Percentiles rank a stretch among this genome's conserved stretches.
Evolutionary conservation across 2,113 vertebrate species (phyloP).

Genomic region (Poeciliopsis occidentalis): DNA sequence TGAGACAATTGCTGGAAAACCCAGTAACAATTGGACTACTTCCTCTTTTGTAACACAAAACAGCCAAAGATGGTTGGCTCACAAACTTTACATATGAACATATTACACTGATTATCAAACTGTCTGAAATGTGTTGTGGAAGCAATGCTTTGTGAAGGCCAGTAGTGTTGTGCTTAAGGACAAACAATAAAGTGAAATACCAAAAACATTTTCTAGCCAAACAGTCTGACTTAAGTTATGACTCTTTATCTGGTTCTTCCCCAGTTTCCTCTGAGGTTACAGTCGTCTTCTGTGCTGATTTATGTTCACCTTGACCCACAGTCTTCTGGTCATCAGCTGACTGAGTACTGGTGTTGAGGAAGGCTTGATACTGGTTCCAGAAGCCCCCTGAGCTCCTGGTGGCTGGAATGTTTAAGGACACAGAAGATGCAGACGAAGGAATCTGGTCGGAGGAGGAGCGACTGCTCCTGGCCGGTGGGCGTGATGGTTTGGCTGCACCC

Average conservation of each 20-base stretch:
- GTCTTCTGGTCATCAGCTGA: constrained; percentile 51
- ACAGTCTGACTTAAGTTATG: constrained; percentile 35
- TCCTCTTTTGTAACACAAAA: constrained; percentile 53
- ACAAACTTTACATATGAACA: constrained; percentile 73
- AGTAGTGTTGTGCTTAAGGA: constrained; percentile 51
- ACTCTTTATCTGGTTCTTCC: constrained; percentile 54
- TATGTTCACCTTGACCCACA: constrained; percentile 54
- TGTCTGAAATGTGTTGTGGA: constrained; percentile 61
- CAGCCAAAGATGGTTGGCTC: constrained; percentile 57
- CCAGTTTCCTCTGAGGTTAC: constrained; percentile 41
- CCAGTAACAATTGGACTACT: constrained; percentile 32
- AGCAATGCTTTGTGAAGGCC: constrained; percentile 57
- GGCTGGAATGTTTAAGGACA: constrained; percentile 69
- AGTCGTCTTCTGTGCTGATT: constrained; percentile 51
- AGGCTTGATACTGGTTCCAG: constrained; percentile 81
- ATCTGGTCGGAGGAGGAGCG: constrained; percentile 71
- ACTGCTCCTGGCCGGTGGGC: constrained; percentile 66
- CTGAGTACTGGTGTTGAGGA: constrained; percentile 69
- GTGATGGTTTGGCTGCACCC: constrained; percentile 67
- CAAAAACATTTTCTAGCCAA: constrained; percentile 24
- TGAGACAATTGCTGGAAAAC: constrained; percentile 21
- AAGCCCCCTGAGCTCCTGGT: constrained; percentile 78
- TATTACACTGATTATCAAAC: constrained; percentile 68
- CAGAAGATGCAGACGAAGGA: constrained; percentile 58
- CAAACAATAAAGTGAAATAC: constrained; percentile 57